phyloP scores from a whole-genome alignment of 2,797 vertebrate species.

The Lemur catta region DNA sequence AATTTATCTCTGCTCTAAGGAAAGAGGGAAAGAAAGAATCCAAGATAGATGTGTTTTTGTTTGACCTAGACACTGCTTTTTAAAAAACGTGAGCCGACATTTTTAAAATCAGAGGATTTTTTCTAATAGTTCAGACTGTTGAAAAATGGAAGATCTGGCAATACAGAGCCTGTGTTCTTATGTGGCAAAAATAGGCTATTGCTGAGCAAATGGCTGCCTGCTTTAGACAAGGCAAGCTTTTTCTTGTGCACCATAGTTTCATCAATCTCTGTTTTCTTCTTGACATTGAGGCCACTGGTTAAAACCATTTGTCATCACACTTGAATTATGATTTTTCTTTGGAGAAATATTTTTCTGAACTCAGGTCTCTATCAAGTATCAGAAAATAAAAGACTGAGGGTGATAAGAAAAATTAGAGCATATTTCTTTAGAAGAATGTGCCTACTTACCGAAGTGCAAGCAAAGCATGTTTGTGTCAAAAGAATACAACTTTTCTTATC shows the following conservation, averaged over 20 bases:
- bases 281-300: not conserved
- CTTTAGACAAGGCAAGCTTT: not conserved
- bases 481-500: not conserved
- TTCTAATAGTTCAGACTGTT: not conserved
- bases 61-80: not conserved
- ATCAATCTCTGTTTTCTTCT: not conserved
- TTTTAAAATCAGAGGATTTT: constrained; percentile 25
- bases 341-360: constrained; percentile 4
- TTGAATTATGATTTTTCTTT: not conserved
- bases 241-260: not conserved
- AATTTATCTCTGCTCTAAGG: constrained; percentile 1
- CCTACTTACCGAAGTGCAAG: not conserved
- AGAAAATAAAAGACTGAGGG: not conserved
- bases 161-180: not conserved
- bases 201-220: not conserved
- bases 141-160: not conserved
- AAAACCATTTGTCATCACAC: not conserved
- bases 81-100: not conserved
- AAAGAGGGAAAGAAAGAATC: not conserved
- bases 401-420: not conserved
- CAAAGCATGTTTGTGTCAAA: not conserved
- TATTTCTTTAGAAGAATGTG: not conserved
- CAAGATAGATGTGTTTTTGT: not conserved
- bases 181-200: not conserved
- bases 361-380: not conserved